A percentile compares a stretch with the other conserved stretches of the same genome.
These are phyloP conservation scores for Hirudinaria manillensis DNA, from an alignment of 2,888 invertebrate species.

Conservation along the genomic window DNA sequence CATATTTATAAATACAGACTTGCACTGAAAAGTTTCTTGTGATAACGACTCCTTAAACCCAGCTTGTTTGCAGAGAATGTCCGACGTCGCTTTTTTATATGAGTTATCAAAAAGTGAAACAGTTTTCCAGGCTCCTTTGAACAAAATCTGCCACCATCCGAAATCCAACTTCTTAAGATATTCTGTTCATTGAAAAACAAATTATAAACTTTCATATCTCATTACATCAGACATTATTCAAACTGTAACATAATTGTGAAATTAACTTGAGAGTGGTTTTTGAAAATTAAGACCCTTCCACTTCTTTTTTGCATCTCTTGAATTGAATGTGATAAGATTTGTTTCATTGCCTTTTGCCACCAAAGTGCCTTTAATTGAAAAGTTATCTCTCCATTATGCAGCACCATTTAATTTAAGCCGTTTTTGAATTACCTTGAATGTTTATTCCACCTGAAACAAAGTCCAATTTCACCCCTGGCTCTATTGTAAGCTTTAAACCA, in stretches of 20 bases:
- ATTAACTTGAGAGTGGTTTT: conserved; percentile 6
- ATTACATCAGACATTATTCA: neutral
- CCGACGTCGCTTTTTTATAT: conserved; percentile 18
- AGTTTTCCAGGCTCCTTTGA: conserved; percentile 12
- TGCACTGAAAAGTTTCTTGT: conserved; percentile 14
- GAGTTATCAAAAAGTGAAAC: neutral
- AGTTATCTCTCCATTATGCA: neutral
- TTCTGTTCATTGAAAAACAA: neutral
- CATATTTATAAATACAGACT: neutral
- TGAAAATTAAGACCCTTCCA: conserved; percentile 30
- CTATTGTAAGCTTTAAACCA: conserved; percentile 24
- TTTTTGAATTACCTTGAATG: conserved; percentile 26
- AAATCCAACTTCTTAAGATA: neutral
- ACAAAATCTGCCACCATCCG: conserved; percentile 21
- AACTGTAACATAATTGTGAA: neutral
- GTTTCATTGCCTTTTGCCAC: conserved; percentile 11
- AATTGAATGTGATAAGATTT: neutral
- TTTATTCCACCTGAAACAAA: conserved; percentile 30
- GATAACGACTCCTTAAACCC: conserved; percentile 15
- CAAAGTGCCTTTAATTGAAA: conserved; percentile 13
- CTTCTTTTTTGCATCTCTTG: neutral
- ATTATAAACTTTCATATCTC: neutral
- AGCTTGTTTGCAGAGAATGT: conserved; percentile 28
- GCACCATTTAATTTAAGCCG: neutral
- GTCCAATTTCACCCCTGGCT: conserved; percentile 21